Conservation (phyloP, 2,888 invertebrate genomes). For the Gandaritis pyraliata region DNA sequence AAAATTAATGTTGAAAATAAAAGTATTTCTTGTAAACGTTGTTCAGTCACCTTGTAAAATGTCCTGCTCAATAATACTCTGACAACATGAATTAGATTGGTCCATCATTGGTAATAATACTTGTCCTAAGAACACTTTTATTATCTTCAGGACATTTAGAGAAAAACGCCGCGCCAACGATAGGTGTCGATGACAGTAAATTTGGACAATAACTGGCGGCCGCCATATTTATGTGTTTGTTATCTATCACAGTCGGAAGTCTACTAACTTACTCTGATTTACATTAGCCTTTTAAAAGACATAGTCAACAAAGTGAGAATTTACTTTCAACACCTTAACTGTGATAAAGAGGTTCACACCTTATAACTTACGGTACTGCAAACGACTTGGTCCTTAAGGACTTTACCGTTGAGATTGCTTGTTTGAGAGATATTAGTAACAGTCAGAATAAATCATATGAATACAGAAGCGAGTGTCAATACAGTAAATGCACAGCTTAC, state of each 20-base stretch:
- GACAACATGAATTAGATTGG: conserved; percentile 19
- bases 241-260: conserved; percentile 75
- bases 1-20: conserved; percentile 41
- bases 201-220: conserved; percentile 72
- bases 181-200: conserved; percentile 66
- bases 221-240: conserved; percentile 78
- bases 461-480: conserved; percentile 27
- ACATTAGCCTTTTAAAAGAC: conserved; percentile 64
- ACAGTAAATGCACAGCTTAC: conserved; percentile 32
- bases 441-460: conserved; percentile 29
- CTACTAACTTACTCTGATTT: conserved; percentile 73
- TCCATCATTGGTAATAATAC: conserved; percentile 11
- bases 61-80: conserved; percentile 22
- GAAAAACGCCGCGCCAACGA: conserved; percentile 51
- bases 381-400: conserved; percentile 17
- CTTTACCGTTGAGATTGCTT: conserved; percentile 13
- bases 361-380: conserved; percentile 34
- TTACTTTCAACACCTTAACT: conserved; percentile 64
- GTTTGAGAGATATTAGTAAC: conserved; percentile 3
- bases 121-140: conserved; percentile 7
- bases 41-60: conserved; percentile 27
- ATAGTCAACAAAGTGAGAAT: conserved; percentile 67
- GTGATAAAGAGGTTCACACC: conserved; percentile 55
- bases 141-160: conserved; percentile 36
- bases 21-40: conserved; percentile 37